Evolutionary conservation across 2,888 invertebrate species (phyloP).

Genomic region (Stegophylla sp.): DNA sequence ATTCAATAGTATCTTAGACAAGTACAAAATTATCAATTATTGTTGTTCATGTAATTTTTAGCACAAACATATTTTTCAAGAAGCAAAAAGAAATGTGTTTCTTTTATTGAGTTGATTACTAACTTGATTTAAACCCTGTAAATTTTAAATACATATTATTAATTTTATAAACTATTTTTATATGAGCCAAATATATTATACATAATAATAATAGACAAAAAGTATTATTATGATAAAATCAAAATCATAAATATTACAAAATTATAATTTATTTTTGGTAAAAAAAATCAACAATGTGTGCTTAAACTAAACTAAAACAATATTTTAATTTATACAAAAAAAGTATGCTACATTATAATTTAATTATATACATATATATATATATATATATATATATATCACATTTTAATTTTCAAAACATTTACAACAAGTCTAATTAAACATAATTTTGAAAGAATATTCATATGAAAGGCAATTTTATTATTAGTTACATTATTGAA

Average conservation of each 20-base stretch:
- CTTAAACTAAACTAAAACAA: slow-evolving; percentile 8
- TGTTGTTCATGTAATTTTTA: not conserved
- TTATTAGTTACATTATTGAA: slow-evolving; percentile 76
- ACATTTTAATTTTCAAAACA: slow-evolving; percentile 21
- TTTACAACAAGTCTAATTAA: slow-evolving; percentile 36
- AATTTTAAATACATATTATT: slow-evolving; percentile 22
- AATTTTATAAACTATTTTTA: not conserved
- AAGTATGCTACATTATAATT: not conserved
- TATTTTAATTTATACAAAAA: slow-evolving; percentile 19
- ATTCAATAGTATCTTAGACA: not conserved
- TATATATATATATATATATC: slow-evolving; percentile 33
- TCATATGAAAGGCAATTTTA: not conserved
- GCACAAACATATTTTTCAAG: not conserved
- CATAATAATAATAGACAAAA: not conserved
- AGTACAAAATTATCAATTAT: not conserved
- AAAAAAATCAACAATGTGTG: slow-evolving; percentile 53
- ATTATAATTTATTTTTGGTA: slow-evolving; percentile 51
- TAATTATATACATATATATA: slow-evolving; percentile 24
- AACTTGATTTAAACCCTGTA: slow-evolving; percentile 25
- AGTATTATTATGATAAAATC: slow-evolving; percentile 2
- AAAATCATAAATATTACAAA: slow-evolving; percentile 39
- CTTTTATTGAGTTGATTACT: not conserved
- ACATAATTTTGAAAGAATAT: slow-evolving; percentile 6
- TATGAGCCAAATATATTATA: not conserved
- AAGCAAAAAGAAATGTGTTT: not conserved